These are phyloP conservation scores for Thaumatotibia leucotreta DNA, from an alignment of 1,140 invertebrate genomes.

Conservation along the genomic window DNA sequence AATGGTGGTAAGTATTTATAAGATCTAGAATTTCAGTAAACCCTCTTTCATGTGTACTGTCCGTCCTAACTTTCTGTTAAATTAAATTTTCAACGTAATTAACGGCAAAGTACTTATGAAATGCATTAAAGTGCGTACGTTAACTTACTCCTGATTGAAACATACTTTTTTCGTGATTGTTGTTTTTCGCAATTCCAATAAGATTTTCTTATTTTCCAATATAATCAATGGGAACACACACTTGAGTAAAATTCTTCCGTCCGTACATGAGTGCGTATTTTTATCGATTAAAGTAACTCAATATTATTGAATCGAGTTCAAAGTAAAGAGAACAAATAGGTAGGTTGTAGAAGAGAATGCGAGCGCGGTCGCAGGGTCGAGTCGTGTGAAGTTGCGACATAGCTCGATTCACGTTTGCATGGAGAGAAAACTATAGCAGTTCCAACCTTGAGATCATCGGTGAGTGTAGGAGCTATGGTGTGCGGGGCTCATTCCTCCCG, in stretches of 20 bases:
- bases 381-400: conserved; percentile 35
- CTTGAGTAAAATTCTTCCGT: neutral
- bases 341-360: conserved; percentile 47
- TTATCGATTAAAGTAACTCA: conserved; percentile 31
- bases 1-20: no score
- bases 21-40: neutral
- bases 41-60: neutral
- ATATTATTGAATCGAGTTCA: conserved; percentile 57
- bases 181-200: neutral
- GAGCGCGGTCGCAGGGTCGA: conserved; percentile 48
- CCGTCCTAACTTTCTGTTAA: no score
- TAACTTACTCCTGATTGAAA: no score
- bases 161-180: neutral
- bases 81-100: no score
- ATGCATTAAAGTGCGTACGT: no score
- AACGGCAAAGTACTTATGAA: no score
- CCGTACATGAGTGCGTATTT: conserved; percentile 15
- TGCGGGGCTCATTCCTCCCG: conserved; percentile 74
- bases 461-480: conserved; percentile 64
- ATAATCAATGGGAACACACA: neutral
- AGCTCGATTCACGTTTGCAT: conserved; percentile 15
- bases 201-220: neutral
- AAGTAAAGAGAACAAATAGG: conserved; percentile 40
- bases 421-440: conserved; percentile 28
- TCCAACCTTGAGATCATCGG: conserved; percentile 76